Evolutionary conservation across 2,797 vertebrate species (phyloP).

Genomic region (Dendrocincla fuliginosa): DNA sequence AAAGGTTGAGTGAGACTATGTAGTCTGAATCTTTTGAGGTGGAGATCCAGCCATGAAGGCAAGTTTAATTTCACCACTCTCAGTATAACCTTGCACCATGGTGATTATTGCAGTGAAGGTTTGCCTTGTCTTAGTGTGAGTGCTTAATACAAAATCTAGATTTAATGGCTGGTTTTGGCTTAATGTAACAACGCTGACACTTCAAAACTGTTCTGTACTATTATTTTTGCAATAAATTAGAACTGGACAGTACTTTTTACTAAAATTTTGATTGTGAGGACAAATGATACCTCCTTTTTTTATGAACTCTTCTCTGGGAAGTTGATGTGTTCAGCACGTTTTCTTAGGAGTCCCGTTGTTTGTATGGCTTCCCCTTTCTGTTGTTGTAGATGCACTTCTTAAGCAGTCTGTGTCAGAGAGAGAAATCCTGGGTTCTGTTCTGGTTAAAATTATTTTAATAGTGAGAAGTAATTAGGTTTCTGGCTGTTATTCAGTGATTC

Average conservation of each 20-base stretch:
- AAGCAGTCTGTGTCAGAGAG: neutral
- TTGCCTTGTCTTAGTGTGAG: neutral
- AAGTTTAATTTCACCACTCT: neutral
- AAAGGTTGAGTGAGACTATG: neutral
- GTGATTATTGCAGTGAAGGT: neutral
- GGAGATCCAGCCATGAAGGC: neutral
- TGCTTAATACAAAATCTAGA: neutral
- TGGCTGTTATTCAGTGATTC: neutral
- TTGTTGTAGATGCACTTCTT: neutral
- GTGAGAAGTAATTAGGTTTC: neutral
- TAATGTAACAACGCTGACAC: neutral
- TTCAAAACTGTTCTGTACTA: neutral
- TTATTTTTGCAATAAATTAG: neutral
- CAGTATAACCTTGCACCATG: neutral
- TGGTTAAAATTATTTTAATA: neutral
- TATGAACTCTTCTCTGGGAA: neutral
- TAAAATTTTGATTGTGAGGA: neutral
- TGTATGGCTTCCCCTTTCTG: neutral
- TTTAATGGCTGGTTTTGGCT: neutral
- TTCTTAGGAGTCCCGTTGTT: neutral
- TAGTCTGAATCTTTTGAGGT: neutral
- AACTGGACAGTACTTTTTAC: neutral
- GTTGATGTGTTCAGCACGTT: accelerated
- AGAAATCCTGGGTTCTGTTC: neutral
- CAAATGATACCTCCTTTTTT: neutral